These are phyloP conservation scores for Prinia subflava DNA, from an alignment of 2,113 vertebrate species.

Conservation along the genomic window DNA sequence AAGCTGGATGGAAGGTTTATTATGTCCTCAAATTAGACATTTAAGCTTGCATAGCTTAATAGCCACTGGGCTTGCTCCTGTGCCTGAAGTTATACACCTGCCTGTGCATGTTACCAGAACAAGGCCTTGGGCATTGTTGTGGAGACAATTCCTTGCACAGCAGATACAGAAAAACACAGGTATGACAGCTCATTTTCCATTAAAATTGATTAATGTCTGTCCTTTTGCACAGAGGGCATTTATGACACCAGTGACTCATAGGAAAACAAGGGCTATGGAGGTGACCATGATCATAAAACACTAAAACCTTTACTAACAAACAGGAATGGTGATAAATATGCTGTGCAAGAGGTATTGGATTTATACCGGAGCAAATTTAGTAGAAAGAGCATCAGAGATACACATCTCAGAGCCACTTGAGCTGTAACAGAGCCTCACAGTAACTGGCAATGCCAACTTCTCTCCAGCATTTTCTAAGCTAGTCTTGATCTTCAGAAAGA, in stretches of 20 bases:
- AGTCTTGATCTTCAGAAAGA: slow-evolving; percentile 29
- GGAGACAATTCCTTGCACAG: background rate
- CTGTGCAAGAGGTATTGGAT: background rate
- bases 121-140: background rate
- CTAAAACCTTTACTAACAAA: background rate
- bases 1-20: background rate
- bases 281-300: background rate
- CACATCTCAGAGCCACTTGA: background rate
- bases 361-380: background rate
- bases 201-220: background rate
- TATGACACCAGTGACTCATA: background rate
- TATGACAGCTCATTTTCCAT: background rate
- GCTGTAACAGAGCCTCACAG: background rate
- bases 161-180: background rate
- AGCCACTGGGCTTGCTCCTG: background rate
- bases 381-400: background rate
- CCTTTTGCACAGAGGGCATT: background rate
- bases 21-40: background rate
- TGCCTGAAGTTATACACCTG: background rate
- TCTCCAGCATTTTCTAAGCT: background rate
- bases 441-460: background rate
- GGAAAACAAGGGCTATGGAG: background rate
- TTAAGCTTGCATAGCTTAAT: background rate
- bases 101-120: background rate
- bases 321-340: background rate